phyloP scores from a whole-genome alignment of 2,113 vertebrate genomes.

The Xiphophorus maculatus region DNA sequence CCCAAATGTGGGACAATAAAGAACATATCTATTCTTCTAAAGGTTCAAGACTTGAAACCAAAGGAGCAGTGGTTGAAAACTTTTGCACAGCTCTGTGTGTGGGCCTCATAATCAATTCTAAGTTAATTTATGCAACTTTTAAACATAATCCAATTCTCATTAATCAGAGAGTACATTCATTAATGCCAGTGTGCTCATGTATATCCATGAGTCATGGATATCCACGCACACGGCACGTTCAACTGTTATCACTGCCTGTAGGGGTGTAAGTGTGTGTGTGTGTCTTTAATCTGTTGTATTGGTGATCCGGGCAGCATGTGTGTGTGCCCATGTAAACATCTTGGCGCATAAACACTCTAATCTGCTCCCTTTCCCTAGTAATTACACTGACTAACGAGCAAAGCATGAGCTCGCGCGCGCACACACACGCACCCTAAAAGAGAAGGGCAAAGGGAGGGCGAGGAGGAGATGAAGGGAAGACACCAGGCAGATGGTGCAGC shows the following conservation, averaged over 20 bases:
- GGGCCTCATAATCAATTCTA: no score
- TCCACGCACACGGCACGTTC: no score
- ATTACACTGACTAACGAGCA: slow-evolving; percentile 76
- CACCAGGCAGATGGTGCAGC: slow-evolving; percentile 49
- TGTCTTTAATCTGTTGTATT: slow-evolving; percentile 36
- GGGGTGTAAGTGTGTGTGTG: background rate
- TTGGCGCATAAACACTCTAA: slow-evolving; percentile 63
- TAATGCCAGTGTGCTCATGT: background rate
- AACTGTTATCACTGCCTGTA: background rate
- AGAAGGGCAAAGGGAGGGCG: slow-evolving; percentile 37
- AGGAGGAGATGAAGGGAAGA: slow-evolving; percentile 31
- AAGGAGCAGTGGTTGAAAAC: no score
- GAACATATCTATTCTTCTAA: no score
- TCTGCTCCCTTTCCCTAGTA: slow-evolving; percentile 72
- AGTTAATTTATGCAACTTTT: background rate
- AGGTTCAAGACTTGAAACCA: no score
- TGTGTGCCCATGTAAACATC: slow-evolving; percentile 71
- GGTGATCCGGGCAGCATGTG: slow-evolving; percentile 43
- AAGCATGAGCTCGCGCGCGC: slow-evolving; percentile 28
- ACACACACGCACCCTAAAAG: slow-evolving; percentile 8
- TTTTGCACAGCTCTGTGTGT: no score
- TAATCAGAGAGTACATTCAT: background rate
- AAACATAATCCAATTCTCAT: background rate
- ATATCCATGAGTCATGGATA: background rate
- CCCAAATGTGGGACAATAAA: no score